Evolutionary conservation across 92 coral and sea anemone genomes (phyloP).

Genomic region (Paragorgia papillata): DNA sequence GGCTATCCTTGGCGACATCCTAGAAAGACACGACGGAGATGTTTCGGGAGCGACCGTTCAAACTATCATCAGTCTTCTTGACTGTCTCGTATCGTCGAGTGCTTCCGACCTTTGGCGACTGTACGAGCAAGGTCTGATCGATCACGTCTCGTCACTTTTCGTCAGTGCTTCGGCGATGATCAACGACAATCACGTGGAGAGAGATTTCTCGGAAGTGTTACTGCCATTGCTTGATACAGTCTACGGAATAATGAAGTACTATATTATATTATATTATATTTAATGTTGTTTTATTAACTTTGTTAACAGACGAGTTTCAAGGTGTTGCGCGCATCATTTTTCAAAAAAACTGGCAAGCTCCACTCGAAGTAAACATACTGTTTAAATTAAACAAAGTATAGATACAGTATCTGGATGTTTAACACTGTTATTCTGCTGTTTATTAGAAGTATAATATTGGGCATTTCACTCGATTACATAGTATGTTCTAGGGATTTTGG

Average conservation of each 20-base stretch:
- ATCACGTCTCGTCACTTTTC: conserved; percentile 79
- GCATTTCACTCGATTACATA: no score
- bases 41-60: conserved; percentile 69
- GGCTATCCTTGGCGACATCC: conserved; percentile 66
- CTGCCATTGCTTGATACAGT: conserved; percentile 83
- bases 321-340: no score
- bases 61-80: conserved; percentile 76
- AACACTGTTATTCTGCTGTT: no score
- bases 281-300: no score
- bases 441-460: no score
- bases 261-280: no score
- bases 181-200: conserved; percentile 59
- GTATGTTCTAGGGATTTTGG: no score
- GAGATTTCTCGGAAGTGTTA: conserved; percentile 47
- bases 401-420: no score
- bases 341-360: no score
- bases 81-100: conserved; percentile 68
- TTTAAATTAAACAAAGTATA: no score
- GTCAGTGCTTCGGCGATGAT: conserved; percentile 63
- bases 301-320: no score
- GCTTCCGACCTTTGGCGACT: conserved; percentile 70
- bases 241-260: conserved; percentile 70
- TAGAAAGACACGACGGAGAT: conserved; percentile 71
- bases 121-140: conserved; percentile 92
- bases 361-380: no score